Evolutionary conservation across 1,140 invertebrate genomes (phyloP), one percentile per base, ranked within the genome.

Genomic region (Diachasma alloeum): DNA sequence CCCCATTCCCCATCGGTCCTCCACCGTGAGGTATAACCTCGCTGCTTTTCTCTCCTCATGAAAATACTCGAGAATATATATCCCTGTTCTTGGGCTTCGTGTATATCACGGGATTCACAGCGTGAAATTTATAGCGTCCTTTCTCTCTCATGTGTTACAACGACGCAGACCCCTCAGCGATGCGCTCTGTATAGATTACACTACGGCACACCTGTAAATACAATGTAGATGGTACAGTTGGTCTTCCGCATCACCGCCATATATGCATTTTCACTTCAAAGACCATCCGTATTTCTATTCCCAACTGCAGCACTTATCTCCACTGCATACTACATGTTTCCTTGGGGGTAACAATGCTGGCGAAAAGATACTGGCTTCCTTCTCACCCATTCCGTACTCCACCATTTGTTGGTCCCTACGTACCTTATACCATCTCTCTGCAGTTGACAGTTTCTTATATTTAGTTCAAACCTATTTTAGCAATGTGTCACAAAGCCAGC

Each of bases 221-320:
- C 59, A 26, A 63, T 24, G 59, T 63, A 63, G 59, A 63, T 63
- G 24, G 59, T 63, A 63, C 59, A 63, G 59, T 63, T 63, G 59
- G 59, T 63, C 59, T 24, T 63, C 59, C 24, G 59, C 24, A 31
- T 63, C 59, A 24, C 59, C 24, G 42, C 19, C 36, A 19, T 31
- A 44, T 31, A 72, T 53, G 48, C 11, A 63, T 63, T 63, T 63
- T 63, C 59, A 63, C 59, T 63, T 63, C 59, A 75, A 72, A 75
- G 67, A 77, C 75, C 76, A 80, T 79, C 77, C 74, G 67, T 78
- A 78, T 83, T 80, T 78, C 71, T 79, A 80, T 83, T 81, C 83
- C 83, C 83, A 79, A 78, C 77, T 78, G 83, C 74, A 78, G 82
- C 79, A 81, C 83, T 83, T 82, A 82, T 84, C 83, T 82, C 78